Evolutionary conservation across 1,140 invertebrate species (phyloP).

Genomic region (Drosophila simulans): DNA sequence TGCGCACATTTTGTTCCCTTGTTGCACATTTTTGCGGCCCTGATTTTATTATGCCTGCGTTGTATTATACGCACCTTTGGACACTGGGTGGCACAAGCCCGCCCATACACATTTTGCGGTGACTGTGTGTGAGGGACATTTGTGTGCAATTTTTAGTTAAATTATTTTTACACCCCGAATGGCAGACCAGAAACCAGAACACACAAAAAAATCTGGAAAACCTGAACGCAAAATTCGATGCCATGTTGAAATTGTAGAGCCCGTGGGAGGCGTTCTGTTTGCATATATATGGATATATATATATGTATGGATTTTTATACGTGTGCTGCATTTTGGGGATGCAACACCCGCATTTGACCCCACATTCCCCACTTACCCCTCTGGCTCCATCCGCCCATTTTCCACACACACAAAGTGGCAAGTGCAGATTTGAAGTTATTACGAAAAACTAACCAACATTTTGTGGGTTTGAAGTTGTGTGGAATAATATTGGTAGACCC

Average conservation of each 20-base stretch:
- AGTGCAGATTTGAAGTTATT: conserved; percentile 84
- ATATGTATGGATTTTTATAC: neutral
- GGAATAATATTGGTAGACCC: conserved; percentile 84
- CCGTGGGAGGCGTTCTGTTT: conserved; percentile 17
- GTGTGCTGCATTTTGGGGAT: conserved; percentile 48
- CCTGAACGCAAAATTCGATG: conserved; percentile 61
- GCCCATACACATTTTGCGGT: conserved; percentile 69
- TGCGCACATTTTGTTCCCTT: conserved; percentile 9
- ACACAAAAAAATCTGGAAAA: conserved; percentile 24
- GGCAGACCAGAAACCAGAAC: conserved; percentile 34
- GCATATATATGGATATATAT: neutral
- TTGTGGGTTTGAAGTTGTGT: conserved; percentile 85
- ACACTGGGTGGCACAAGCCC: conserved; percentile 18
- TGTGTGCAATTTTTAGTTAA: conserved; percentile 82
- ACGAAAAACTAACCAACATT: conserved; percentile 85
- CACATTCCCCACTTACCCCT: neutral
- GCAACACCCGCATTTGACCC: conserved; percentile 8
- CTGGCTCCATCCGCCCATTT: neutral
- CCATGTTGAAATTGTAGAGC: conserved; percentile 58
- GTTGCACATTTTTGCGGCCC: conserved; percentile 58
- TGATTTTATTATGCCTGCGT: conserved; percentile 70
- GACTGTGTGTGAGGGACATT: conserved; percentile 65
- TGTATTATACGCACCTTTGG: conserved; percentile 44
- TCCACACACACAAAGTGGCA: conserved; percentile 68
- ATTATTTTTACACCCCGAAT: conserved; percentile 75